Percentiles rank a stretch among this genome's conserved stretches.
phyloP scores from a whole-genome alignment of 2,797 vertebrate genomes.

The Nasua narica region DNA sequence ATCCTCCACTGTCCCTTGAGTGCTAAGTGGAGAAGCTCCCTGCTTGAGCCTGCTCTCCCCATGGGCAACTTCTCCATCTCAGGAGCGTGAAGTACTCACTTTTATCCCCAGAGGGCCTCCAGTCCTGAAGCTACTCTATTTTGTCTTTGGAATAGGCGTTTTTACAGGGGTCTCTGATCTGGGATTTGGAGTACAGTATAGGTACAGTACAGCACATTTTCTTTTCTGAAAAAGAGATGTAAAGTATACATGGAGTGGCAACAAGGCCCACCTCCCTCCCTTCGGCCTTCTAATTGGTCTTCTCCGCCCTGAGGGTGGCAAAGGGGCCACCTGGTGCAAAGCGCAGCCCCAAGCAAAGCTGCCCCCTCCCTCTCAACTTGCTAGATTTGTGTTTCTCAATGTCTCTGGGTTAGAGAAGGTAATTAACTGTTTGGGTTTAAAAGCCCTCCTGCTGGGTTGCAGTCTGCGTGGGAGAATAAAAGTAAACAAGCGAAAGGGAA shows the following conservation, averaged over 20 bases:
- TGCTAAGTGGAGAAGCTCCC: neutral
- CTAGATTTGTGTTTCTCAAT: constrained; percentile 22
- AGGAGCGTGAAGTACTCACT: neutral
- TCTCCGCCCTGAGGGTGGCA: neutral
- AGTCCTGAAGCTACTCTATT: neutral
- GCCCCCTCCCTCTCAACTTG: neutral
- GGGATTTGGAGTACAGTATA: neutral
- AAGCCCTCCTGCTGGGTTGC: constrained; percentile 65
- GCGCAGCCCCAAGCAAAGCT: constrained; percentile 33
- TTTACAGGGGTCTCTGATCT: neutral
- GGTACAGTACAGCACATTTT: neutral
- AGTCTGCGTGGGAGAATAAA: constrained; percentile 63
- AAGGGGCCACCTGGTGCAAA: neutral
- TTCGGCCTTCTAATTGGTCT: neutral
- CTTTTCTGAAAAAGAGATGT: neutral
- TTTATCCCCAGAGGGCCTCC: neutral
- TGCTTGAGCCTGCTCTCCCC: neutral
- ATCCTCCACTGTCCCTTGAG: neutral
- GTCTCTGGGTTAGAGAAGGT: constrained; percentile 61
- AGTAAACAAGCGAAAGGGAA: constrained; percentile 63
- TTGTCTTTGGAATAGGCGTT: neutral
- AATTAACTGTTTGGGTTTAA: constrained; percentile 73
- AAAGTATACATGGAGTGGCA: neutral
- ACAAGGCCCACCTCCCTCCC: neutral
- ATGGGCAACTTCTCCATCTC: neutral